Percentiles rank a stretch among this genome's conserved stretches.
Evolutionary conservation across 2,888 invertebrate species (phyloP).

Genomic region (Cetonia aurata): DNA sequence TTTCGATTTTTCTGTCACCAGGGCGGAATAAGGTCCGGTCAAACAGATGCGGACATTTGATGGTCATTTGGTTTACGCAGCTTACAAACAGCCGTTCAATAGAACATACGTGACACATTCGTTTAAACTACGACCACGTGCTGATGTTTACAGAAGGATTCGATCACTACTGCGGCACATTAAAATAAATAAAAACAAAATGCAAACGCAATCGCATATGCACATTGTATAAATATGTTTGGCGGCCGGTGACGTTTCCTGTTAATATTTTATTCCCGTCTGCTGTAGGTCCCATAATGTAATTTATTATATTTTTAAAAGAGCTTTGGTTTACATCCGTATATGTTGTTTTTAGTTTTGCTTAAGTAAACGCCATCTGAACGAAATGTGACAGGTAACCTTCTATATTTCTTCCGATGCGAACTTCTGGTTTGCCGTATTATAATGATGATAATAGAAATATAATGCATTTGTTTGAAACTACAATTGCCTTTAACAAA

Average conservation of each 20-base stretch:
- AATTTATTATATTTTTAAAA: conserved; percentile 24
- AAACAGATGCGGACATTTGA: conserved; percentile 46
- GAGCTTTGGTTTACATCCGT: background rate
- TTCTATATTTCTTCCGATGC: background rate
- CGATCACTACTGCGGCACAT: conserved; percentile 35
- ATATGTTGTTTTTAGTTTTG: background rate
- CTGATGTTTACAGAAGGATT: conserved; percentile 46
- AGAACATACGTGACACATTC: conserved; percentile 59
- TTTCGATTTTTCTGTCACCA: background rate
- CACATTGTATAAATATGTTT: conserved; percentile 16
- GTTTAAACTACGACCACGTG: conserved; percentile 57
- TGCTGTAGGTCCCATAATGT: conserved; percentile 33
- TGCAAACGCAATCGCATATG: conserved; percentile 21
- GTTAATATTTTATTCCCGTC: conserved; percentile 23
- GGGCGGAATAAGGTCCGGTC: conserved; percentile 6
- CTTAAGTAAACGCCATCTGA: background rate
- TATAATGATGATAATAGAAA: too few relatives aligned
- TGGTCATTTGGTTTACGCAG: conserved; percentile 57
- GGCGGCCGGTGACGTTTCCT: conserved; percentile 12
- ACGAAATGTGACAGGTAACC: background rate
- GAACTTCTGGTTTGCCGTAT: background rate
- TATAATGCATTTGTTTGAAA: too few relatives aligned
- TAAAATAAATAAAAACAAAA: conserved; percentile 45
- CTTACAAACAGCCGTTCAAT: conserved; percentile 57
- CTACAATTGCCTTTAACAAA: too few relatives aligned